A percentile compares a stretch with the other conserved stretches of the same genome.
Evolutionary conservation across 2,797 vertebrate species (phyloP).

Genomic region (Psittacula derbiana): DNA sequence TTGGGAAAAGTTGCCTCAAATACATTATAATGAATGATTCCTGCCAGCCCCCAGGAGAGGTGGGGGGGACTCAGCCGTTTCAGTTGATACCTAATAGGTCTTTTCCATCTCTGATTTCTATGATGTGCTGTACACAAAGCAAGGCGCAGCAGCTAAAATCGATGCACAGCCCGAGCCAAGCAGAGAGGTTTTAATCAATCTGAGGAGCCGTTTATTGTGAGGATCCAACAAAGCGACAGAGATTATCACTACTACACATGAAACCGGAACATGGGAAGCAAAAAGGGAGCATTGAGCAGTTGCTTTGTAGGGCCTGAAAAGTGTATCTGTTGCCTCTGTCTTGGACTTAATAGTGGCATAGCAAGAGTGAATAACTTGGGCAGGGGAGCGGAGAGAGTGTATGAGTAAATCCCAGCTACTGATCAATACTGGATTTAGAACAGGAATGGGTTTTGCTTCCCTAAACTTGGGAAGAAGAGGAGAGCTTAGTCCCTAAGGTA

Average conservation of each 20-base stretch:
- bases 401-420: not conserved
- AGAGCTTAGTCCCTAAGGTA: not conserved
- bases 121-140: constrained; percentile 59
- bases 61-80: not conserved
- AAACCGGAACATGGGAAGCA: constrained; percentile 5
- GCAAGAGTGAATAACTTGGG: not conserved
- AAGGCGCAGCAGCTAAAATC: constrained; percentile 57
- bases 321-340: not conserved
- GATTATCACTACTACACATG: constrained; percentile 43
- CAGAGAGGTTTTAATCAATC: constrained; percentile 65
- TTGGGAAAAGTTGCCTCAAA: not conserved
- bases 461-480: not conserved
- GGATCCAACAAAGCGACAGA: constrained; percentile 58
- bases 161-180: constrained; percentile 44
- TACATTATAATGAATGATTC: not conserved
- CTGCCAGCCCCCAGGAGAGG: not conserved
- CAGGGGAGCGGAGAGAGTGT: not conserved
- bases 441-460: not conserved
- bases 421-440: not conserved
- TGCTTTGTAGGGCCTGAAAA: not conserved
- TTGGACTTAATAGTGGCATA: not conserved
- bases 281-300: constrained; percentile 19
- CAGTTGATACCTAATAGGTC: constrained; percentile 35
- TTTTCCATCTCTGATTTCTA: constrained; percentile 62
- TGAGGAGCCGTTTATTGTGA: constrained; percentile 48